Evolutionary conservation across 23 tunicate genomes (phyloP), one percentile per base, ranked within the genome.

Genomic region (Ascidia mentula): DNA sequence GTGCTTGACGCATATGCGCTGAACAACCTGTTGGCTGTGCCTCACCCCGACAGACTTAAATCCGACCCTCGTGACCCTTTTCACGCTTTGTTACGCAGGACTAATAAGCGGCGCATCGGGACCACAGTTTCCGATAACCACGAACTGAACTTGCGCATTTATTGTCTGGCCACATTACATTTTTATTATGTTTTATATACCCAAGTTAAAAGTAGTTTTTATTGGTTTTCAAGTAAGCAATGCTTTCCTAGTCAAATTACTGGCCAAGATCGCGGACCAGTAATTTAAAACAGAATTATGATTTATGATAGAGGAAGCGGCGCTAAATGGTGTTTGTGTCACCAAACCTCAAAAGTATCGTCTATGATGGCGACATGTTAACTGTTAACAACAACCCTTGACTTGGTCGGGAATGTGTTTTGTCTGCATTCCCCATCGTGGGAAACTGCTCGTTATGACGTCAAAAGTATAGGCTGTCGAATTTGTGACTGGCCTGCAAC

Each of bases 361-460:
- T 53, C 28, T 53, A 1, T 5, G 65, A 53, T 53, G 22, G 65
- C 65, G 65, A 42, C 53, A 9, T 42, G 53, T 53, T 28, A 53
- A 1, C 13, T 53, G 65, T 6, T 9, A 53, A 53, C 65, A 53
- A 53, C 65, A 5, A 28, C 24, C 13, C 65, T 53, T 3, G 65
- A 53, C 24, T 28, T 28, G 24, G 65, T 9, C 24, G 28, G 7
- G 12, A 20, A 53, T 53, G 65, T 53, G 65, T 53, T 53, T 53
- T 53, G 65, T 53, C 65, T 53, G 13, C 65, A 53, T 53, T 53
- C 65, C 65, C 65, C 65, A 20, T 53, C 65, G 65, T 53, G 65
- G 65, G 65, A 53, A 53, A 53, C 65, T 53, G 65, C 28, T 53
- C 65, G 13, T 53, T 53, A 28, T 53, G 65, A 53, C 65, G 65